Evolutionary conservation across 2,888 invertebrate genomes (phyloP).

Genomic region (Octodonta nipae): DNA sequence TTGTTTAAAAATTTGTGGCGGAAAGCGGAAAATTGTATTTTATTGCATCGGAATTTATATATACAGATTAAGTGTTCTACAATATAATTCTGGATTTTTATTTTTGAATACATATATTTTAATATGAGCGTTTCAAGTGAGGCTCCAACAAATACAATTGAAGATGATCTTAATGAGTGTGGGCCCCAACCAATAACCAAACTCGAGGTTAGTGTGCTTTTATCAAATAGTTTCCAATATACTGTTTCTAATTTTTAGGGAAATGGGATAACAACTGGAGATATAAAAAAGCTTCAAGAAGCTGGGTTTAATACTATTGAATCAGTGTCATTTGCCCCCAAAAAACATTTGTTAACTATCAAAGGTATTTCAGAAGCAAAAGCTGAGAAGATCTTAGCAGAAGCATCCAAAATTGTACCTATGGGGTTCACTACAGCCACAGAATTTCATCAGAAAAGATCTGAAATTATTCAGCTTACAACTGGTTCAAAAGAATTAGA

Average conservation of each 20-base stretch:
- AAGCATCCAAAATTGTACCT: slow-evolving; percentile 84
- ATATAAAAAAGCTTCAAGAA: slow-evolving; percentile 86
- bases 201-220: slow-evolving; percentile 62
- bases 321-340: slow-evolving; percentile 86
- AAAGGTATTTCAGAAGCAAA: slow-evolving; percentile 97
- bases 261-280: slow-evolving; percentile 78
- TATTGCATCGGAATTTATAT: too few species aligned
- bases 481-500: slow-evolving; percentile 93
- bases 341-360: slow-evolving; percentile 72
- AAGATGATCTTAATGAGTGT: slow-evolving; percentile 50
- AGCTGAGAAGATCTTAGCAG: slow-evolving; percentile 82
- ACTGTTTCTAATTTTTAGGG: too few species aligned
- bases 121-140: slow-evolving; percentile 32
- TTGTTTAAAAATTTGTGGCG: too few species aligned
- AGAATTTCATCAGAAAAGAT: slow-evolving; percentile 85
- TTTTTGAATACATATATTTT: slow-evolving; percentile 3
- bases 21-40: too few species aligned
- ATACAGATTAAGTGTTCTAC: too few species aligned
- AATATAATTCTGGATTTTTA: too few species aligned
- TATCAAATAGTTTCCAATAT: too few species aligned
- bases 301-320: slow-evolving; percentile 92
- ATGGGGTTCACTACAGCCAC: slow-evolving; percentile 98
- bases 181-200: slow-evolving; percentile 59
- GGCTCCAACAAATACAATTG: slow-evolving; percentile 37
- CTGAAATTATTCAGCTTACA: slow-evolving; percentile 87